Base-by-base conservation (phyloP, 1,140 invertebrate species). In the Leptinotarsa texana region DNA sequence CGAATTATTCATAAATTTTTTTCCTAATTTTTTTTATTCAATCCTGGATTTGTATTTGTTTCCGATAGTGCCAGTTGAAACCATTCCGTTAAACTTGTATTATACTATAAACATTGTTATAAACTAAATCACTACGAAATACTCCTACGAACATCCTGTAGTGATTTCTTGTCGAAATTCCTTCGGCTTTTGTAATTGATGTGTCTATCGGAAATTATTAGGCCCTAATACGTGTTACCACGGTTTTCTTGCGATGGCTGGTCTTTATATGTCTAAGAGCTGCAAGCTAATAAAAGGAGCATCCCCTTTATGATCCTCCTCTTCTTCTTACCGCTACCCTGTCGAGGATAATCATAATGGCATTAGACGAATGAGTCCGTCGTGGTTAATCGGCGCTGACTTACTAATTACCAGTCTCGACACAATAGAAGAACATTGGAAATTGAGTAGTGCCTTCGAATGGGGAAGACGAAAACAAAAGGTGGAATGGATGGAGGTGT, bases 321-420 rank as follows among this genome's bases (percentile, higher is more conserved):
- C 77, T 77, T 72, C 77, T 65, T 75, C 70, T 78, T 77, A 71
- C 72, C 75, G 74, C 75, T 75, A 74, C 65, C 70, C 83, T 82
- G 83, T 83, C 83, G 83, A 74, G 79, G 79, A 80, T 84, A 84
- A 84, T 84, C 83, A 84, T 84, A 84, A 84, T 84, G 77, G 80
- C 81, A 80, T 83, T 84, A 84, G 82, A 83, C 81, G 83, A 83
- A 82, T 80, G 83, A 82, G 80, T 83, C 81, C 81, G 79, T 80
- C 82, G 80, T 82, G 82, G 83, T 83, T 84, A 84, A 84, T 84
- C 83, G 83, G 77, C 78, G 77, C 82, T 80, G 83, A 84, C 83
- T 83, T 83, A 82, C 81, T 84, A 84, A 84, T 84, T 84, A 84
- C 82, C 82, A 77, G 75, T 73, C 51, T 18, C 51, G 51, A 57